Base-by-base conservation (phyloP, 2,113 vertebrate genomes). In the Pimephales promelas region DNA sequence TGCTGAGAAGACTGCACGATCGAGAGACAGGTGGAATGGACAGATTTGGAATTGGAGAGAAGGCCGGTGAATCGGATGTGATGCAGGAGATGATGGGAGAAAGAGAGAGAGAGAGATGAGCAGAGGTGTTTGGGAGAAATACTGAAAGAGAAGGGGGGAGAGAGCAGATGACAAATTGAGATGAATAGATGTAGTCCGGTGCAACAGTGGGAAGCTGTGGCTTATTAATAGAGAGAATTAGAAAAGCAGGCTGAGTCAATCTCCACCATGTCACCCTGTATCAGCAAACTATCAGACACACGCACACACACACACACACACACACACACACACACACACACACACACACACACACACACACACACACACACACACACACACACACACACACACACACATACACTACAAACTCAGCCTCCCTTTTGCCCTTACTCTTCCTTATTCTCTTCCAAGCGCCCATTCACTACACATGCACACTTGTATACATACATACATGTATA, bases 141-240 rank as follows among this genome's bases (percentile, higher is more conserved):
- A 22, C 66, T 34, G 71, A 56, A 61, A 49, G 45, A 54, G 71
- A 45, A 11, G 47, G 40, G 20, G 71, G 68, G 71, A 78, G 56
- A 81, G 56, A 87, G 89, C 84, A 88, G 92, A 92, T 94, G 93
- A 95, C 94, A 95, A 95, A 94, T 95, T 93, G 92, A 94, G 94
- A 95, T 95, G 94, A 95, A 95, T 95, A 93, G 93, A 93, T 93
- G 92, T 93, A 92, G 92, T 94, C 93, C 92, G 90, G 92, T 90
- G 91, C 90, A 91, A 92, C 92, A 93, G 90, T 93, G 92, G 91
- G 92, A 90, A 92, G 91, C 91, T 86, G 88, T 85, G 90, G 92
- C 93, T 93, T 93, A 94, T 95, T 95, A 94, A 95, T 95, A 93
- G 92, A 95, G 91, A 93, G 92, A 95, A 94, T 95, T 94, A 94